Conservation (phyloP, 1,140 invertebrate genomes). For the Drosophila arawakana region DNA sequence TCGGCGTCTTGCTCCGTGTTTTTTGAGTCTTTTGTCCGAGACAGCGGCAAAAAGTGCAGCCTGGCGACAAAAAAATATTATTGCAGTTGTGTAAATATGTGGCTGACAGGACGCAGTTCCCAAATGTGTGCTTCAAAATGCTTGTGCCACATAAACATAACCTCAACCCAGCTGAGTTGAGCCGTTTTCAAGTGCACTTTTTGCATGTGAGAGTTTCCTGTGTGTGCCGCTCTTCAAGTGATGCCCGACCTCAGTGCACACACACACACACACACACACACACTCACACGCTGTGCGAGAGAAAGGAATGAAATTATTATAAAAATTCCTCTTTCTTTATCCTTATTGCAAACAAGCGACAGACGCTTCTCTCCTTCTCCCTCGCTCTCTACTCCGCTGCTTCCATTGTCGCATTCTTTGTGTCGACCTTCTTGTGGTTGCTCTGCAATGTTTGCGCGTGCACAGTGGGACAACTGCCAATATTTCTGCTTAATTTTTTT, state of each 20-base stretch:
- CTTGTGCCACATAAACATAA: constrained; percentile 73
- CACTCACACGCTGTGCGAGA: constrained; percentile 43
- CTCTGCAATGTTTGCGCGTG: constrained; percentile 1
- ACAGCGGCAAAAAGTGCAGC: constrained; percentile 56
- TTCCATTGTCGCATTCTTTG: constrained; percentile 25
- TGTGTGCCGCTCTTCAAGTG: constrained; percentile 62
- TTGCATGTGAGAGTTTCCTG: constrained; percentile 69
- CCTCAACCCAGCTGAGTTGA: constrained; percentile 54
- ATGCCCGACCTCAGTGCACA: not conserved
- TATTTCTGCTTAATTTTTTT: no score
- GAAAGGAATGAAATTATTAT: constrained; percentile 56
- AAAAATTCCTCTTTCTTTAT: constrained; percentile 54
- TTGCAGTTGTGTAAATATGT: constrained; percentile 78
- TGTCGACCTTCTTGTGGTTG: constrained; percentile 6
- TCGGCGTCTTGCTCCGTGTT: constrained; percentile 32
- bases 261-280: no score
- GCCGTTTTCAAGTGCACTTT: constrained; percentile 70
- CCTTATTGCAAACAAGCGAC: constrained; percentile 52
- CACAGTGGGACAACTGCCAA: constrained; percentile 15
- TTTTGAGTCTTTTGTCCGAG: constrained; percentile 36
- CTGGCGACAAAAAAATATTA: constrained; percentile 77
- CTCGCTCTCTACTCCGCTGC: constrained; percentile 3
- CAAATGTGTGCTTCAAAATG: constrained; percentile 63
- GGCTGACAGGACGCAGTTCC: constrained; percentile 53
- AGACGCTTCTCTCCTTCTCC: constrained; percentile 13